Base-by-base conservation (phyloP, 2,113 vertebrate species). In the Hassar affinis region DNA sequence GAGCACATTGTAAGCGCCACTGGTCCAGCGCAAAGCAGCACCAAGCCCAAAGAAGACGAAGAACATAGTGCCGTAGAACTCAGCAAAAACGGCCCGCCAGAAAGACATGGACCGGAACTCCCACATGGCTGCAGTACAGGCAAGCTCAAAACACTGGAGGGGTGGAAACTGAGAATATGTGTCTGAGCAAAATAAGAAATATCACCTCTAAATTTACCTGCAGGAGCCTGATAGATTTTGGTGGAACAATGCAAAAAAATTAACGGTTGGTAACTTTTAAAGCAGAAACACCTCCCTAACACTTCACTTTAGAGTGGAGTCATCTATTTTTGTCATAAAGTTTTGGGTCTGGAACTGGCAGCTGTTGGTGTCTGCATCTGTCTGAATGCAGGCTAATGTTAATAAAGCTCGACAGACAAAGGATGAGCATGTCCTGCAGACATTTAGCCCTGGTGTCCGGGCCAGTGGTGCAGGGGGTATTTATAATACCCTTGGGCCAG, bases 51-150 rank as follows among this genome's bases (percentile, higher is more conserved):
- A 96, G 90, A 98, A 96, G 79, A 97, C 94, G 56, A 98, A 98
- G 92, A 99, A 96, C 93, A 99, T 95, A 88, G 96, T 98, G 90
- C 96, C 97, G 72, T 98, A 96, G 91, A 98, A 97, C 91, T 98
- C 97, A 1, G 97, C 97, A 18, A 97, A 95, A 86, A 98, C 92
- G 38, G 97, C 97, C 94, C 97, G 95, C 97, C 97, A 99, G 88
- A 98, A 99, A 87, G 96, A 94, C 95, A 96, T 93, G 47, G 96
- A 97, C 64, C 95, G 94, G 88, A 98, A 95, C 93, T 98, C 97
- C 97, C 96, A 98, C 97, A 99, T 99, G 91, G 89, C 93, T 92
- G 86, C 88, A 25, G 52, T 49, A 20, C 52, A 88, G 61, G 82
- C 59, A 69, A 88, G 76, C 77, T 9, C 81, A 85, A 82, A 89